Conservation (phyloP, 2,888 invertebrate species). For the Pterostichus madidus region DNA sequence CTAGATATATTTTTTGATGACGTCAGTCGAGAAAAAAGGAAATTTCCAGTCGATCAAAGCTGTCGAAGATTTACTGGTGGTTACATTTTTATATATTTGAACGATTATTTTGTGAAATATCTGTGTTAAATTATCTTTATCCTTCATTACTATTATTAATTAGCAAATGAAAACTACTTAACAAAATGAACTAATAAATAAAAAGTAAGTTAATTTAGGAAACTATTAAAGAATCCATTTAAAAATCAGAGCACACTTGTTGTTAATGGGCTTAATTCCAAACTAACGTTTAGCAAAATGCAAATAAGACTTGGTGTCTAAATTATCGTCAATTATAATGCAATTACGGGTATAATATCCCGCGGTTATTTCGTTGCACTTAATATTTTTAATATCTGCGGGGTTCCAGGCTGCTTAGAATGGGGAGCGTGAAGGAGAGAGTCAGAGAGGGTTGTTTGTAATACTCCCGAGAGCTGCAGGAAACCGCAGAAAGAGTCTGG, state of each 20-base stretch:
- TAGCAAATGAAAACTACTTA: no score
- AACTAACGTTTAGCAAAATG: conserved; percentile 23
- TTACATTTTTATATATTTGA: no score
- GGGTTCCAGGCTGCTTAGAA: neutral
- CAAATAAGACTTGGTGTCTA: neutral
- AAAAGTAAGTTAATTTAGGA: no score
- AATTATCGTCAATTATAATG: conserved; percentile 38
- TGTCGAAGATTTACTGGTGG: no score
- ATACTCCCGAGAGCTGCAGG: neutral
- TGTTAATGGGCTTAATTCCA: conserved; percentile 8
- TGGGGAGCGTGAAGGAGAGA: neutral
- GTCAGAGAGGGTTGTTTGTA: neutral
- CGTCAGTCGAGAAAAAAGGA: no score
- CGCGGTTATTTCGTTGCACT: conserved; percentile 43
- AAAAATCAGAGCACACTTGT: neutral
- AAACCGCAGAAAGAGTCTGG: conserved; percentile 32
- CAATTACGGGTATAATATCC: conserved; percentile 34
- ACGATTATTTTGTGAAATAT: no score
- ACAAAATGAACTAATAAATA: no score
- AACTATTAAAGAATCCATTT: no score
- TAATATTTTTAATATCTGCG: conserved; percentile 23
- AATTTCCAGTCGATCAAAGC: no score
- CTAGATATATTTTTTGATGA: no score
- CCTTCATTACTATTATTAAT: no score
- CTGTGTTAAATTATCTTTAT: no score